Percentiles rank a stretch among this genome's conserved stretches.
Conservation (phyloP, 2,888 invertebrate genomes). For the Steinernema hermaphroditum region DNA sequence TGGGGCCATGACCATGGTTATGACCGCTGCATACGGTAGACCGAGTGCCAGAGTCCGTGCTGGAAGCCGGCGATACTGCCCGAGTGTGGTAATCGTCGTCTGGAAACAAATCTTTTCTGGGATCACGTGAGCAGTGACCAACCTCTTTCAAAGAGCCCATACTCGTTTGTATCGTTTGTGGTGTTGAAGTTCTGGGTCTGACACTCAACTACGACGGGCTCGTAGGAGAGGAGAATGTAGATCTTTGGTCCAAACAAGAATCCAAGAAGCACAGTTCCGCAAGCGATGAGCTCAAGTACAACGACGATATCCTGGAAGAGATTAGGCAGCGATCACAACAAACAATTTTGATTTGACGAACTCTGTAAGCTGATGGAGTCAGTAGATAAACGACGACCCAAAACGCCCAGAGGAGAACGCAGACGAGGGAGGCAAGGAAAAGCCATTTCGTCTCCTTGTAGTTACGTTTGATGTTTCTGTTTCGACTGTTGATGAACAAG, state of each 20-base stretch:
- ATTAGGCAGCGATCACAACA: constrained; percentile 2
- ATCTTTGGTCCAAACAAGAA: constrained; percentile 66
- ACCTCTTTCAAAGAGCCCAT: constrained; percentile 56
- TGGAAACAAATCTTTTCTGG: constrained; percentile 31
- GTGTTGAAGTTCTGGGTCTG: constrained; percentile 45
- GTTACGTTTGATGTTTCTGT: constrained; percentile 64
- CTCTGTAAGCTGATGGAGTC: constrained; percentile 43
- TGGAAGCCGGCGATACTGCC: constrained; percentile 49
- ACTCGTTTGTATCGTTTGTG: constrained; percentile 40
- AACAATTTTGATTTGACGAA: too few species aligned
- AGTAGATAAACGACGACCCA: constrained; percentile 55
- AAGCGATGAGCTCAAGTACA: constrained; percentile 56
- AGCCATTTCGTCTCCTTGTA: constrained; percentile 66
- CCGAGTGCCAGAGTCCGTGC: constrained; percentile 41
- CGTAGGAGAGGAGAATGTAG: constrained; percentile 65
- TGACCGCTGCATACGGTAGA: constrained; percentile 22
- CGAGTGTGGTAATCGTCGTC: constrained; percentile 51
- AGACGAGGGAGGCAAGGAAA: constrained; percentile 56
- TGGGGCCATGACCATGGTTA: not conserved
- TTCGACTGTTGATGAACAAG: constrained; percentile 58
- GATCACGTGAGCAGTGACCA: not conserved
- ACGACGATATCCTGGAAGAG: constrained; percentile 47
- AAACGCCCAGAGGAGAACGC: constrained; percentile 52
- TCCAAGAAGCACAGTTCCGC: constrained; percentile 59
- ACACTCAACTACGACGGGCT: constrained; percentile 64